Evolutionary conservation across 2,113 vertebrate genomes (phyloP).

Genomic region (Sceloporus tristichus): DNA sequence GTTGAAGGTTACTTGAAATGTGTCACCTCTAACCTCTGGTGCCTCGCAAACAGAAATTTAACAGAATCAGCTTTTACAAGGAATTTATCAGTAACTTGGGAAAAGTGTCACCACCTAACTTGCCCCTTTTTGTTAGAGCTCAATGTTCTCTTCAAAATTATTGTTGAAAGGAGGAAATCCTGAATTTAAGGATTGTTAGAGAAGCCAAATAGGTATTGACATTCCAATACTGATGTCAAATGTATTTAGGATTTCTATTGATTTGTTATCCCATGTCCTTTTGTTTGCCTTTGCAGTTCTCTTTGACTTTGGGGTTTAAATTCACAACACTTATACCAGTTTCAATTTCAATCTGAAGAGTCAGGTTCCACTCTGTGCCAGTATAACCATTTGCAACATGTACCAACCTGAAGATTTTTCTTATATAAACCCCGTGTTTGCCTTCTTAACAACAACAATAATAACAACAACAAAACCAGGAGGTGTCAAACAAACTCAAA

Average conservation of each 20-base stretch:
- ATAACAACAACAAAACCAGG: neutral
- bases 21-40: neutral
- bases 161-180: neutral
- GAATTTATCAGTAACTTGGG: neutral
- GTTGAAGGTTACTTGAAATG: neutral
- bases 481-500: neutral
- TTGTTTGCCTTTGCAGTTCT: neutral
- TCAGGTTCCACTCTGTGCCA: too few relatives aligned
- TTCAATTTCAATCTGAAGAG: neutral
- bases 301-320: neutral
- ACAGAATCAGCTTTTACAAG: neutral
- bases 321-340: neutral
- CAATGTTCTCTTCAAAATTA: neutral
- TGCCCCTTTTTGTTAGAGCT: neutral
- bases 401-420: neutral
- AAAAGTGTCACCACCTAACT: neutral
- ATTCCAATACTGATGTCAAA: conserved; percentile 5
- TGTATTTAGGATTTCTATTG: neutral
- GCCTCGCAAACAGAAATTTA: neutral
- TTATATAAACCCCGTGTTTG: neutral
- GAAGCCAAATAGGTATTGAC: neutral
- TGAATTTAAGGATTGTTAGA: neutral
- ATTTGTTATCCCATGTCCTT: neutral
- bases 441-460: too few relatives aligned
- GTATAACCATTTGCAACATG: too few relatives aligned